Evolutionary conservation across 2,888 invertebrate species (phyloP).

Genomic region (Drosophila lacicola): DNA sequence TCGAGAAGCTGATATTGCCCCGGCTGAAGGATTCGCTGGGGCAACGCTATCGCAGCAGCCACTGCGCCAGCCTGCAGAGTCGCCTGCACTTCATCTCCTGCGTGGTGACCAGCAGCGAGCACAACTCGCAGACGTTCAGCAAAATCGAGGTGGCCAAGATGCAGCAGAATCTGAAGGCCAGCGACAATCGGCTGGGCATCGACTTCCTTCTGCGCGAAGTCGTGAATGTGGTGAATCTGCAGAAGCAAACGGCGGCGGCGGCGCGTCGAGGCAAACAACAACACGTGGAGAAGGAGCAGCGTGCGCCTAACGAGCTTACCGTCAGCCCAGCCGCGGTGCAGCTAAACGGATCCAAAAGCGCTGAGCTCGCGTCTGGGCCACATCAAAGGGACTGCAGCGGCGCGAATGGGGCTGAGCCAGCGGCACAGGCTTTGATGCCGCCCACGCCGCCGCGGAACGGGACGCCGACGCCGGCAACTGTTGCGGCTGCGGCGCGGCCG

Average conservation of each 20-base stretch:
- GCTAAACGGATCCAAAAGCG: constrained; percentile 39
- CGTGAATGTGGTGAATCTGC: constrained; percentile 76
- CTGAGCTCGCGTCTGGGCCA: constrained; percentile 47
- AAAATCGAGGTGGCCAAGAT: constrained; percentile 77
- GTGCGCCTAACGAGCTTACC: constrained; percentile 50
- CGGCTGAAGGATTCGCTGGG: constrained; percentile 66
- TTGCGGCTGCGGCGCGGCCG: constrained; percentile 4
- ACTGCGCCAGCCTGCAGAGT: constrained; percentile 58
- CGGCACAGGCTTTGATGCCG: constrained; percentile 27
- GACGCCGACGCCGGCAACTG: constrained; percentile 9
- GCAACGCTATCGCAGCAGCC: constrained; percentile 73
- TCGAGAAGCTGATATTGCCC: constrained; percentile 81
- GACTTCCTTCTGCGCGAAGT: constrained; percentile 82
- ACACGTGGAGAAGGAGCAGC: constrained; percentile 35
- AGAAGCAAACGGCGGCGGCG: constrained; percentile 46
- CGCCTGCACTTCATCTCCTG: constrained; percentile 81
- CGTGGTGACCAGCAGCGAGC: constrained; percentile 75
- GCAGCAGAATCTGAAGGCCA: constrained; percentile 78
- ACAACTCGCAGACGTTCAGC: constrained; percentile 71
- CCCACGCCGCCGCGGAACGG: constrained; percentile 44
- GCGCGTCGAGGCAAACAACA: constrained; percentile 40
- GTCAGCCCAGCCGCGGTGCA: neutral
- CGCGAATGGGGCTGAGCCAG: constrained; percentile 18
- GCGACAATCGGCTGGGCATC: constrained; percentile 76
- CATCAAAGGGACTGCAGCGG: constrained; percentile 29